Evolutionary conservation across 2,113 vertebrate genomes (phyloP).

Genomic region (Nibea albiflora): DNA sequence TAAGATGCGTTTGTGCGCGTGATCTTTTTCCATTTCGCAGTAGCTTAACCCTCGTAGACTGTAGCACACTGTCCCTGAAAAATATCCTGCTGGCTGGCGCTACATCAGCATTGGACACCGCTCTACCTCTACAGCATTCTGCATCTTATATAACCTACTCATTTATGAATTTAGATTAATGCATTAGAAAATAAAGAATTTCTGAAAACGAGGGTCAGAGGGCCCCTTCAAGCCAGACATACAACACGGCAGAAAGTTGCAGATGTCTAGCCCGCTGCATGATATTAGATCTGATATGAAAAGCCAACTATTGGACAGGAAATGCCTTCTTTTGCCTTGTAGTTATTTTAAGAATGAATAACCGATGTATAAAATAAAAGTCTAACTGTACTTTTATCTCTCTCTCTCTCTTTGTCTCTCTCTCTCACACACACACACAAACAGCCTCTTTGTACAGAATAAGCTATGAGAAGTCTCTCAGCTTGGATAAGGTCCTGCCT

Average conservation of each 20-base stretch:
- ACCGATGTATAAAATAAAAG: neutral
- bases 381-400: slow-evolving; percentile 8
- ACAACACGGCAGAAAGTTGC: neutral
- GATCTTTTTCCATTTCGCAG: neutral
- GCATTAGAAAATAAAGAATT: neutral
- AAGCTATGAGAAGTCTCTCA: slow-evolving; percentile 83
- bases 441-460: slow-evolving; percentile 90
- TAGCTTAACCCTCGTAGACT: neutral
- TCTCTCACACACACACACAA: slow-evolving; percentile 24
- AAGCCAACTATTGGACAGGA: neutral
- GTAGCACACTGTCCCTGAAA: neutral
- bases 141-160: neutral
- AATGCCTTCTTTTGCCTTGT: slow-evolving; percentile 15
- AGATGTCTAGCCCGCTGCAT: neutral
- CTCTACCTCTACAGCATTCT: neutral
- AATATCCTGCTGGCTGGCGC: neutral
- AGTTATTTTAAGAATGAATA: neutral
- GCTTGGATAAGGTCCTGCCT: slow-evolving; percentile 89
- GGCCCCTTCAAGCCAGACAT: neutral
- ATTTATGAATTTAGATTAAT: neutral
- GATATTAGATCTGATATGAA: neutral
- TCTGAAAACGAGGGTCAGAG: slow-evolving; percentile 4
- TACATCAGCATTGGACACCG: neutral
- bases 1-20: neutral
- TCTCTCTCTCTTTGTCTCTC: neutral